phyloP scores from a whole-genome alignment of 2,113 vertebrate genomes.

The Pseudolaguvia tuberculata region DNA sequence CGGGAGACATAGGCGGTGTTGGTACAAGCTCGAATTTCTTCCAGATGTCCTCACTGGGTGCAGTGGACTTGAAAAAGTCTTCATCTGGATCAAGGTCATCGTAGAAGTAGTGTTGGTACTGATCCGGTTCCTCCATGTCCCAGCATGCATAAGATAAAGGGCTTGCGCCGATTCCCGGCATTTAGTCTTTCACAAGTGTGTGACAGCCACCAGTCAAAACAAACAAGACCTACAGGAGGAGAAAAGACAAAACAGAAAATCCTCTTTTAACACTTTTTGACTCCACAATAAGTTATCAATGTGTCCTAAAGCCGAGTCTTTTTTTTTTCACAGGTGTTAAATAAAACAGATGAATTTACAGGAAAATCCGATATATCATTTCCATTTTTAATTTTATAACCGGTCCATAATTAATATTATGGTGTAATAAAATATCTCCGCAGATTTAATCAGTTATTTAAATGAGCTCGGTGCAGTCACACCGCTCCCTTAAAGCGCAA shows the following conservation, averaged over 20 bases:
- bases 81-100: slow-evolving; percentile 82
- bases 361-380: not conserved
- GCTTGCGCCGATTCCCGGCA: slow-evolving; percentile 67
- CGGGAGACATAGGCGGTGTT: slow-evolving; percentile 82
- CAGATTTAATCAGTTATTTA: slow-evolving; percentile 26
- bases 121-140: slow-evolving; percentile 87
- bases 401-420: not conserved
- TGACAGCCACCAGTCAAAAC: slow-evolving; percentile 21
- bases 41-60: slow-evolving; percentile 95
- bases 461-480: not conserved
- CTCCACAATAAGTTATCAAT: not conserved
- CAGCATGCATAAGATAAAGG: slow-evolving; percentile 63
- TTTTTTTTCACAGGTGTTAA: not conserved
- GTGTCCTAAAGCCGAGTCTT: not conserved
- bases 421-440: not conserved
- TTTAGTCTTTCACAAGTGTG: slow-evolving; percentile 22
- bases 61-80: slow-evolving; percentile 88
- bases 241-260: slow-evolving; percentile 1
- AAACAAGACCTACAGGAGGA: slow-evolving; percentile 21
- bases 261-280: not conserved
- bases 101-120: slow-evolving; percentile 91
- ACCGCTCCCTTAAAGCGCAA: not conserved
- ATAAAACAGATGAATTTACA: not conserved
- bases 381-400: not conserved
- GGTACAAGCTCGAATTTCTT: slow-evolving; percentile 96